Evolutionary conservation across 2,797 vertebrate species (phyloP), one percentile per base, ranked within the genome.

Genomic region (Cichlasoma orientale): DNA sequence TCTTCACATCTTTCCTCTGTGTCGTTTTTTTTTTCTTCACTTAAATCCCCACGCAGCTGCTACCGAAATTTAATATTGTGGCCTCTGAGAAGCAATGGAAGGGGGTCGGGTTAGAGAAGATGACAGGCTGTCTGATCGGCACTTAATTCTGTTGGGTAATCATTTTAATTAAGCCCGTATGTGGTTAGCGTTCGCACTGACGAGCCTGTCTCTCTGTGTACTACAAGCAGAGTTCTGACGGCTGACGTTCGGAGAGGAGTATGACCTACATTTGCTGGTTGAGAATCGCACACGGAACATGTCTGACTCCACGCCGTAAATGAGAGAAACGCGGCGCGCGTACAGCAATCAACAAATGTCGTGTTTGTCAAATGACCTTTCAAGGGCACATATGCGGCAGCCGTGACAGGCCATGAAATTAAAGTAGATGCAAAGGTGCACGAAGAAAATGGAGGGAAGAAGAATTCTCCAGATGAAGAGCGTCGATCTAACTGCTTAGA

Each of bases 101-200:
- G 70, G 61, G 11, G 72, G 50, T 71, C 38, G 12, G 63, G 71
- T 75, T 72, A 33, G 75, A 71, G 55, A 79, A 78, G 77, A 86
- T 58, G 90, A 85, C 83, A 82, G 86, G 74, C 74, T 27, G 69
- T 80, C 82, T 79, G 89, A 90, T 85, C 57, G 41, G 9, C 82
- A 75, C 80, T 88, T 89, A 84, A 92, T 92, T 93, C 82, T 82
- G 84, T 87, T 87, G 92, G 92, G 74, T 92, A 89, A 94, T 93
- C 70, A 44, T 89, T 92, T 92, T 93, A 94, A 95, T 94, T 87
- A 91, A 86, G 83, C 80, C 83, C 84, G 54, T 74, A 23, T 79
- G 82, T 82, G 89, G 82, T 82, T 71, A 75, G 70, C 44, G 66
- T 83, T 80, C 12, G 70, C 63, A 19, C 84, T 50, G 83, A 85